Evolutionary conservation across 1,140 invertebrate species (phyloP).

Genomic region (Drosophila ironensis): DNA sequence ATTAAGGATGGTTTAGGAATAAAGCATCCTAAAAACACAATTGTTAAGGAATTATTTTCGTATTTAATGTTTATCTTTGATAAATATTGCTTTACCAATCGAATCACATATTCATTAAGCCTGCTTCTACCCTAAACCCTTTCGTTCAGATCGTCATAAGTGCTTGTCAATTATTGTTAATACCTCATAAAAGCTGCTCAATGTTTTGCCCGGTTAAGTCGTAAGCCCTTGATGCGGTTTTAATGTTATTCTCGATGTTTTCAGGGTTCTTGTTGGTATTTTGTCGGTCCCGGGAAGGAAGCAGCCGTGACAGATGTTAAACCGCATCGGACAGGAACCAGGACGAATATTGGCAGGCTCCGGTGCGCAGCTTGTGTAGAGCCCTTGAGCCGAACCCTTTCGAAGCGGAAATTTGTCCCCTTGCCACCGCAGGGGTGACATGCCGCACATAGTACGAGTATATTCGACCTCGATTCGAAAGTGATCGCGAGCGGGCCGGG

Average conservation of each 20-base stretch:
- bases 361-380: constrained; percentile 63
- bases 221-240: constrained; percentile 33
- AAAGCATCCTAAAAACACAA: too few relatives aligned
- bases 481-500: constrained; percentile 30
- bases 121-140: neutral
- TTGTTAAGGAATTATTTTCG: too few relatives aligned
- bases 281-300: constrained; percentile 40
- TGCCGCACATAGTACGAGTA: neutral
- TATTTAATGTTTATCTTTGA: too few relatives aligned
- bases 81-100: neutral
- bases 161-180: constrained; percentile 42
- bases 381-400: constrained; percentile 33
- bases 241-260: constrained; percentile 1
- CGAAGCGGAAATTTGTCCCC: neutral
- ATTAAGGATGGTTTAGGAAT: too few relatives aligned
- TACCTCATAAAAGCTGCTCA: constrained; percentile 50
- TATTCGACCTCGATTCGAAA: constrained; percentile 34
- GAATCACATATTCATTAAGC: constrained; percentile 8
- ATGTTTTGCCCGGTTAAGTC: constrained; percentile 39
- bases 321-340: constrained; percentile 50
- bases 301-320: constrained; percentile 72
- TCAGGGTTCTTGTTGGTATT: neutral
- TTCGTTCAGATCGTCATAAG: constrained; percentile 2
- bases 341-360: neutral
- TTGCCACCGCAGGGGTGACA: constrained; percentile 8